Conservation (phyloP, 2,113 vertebrate species). For the Cairina moschata region DNA sequence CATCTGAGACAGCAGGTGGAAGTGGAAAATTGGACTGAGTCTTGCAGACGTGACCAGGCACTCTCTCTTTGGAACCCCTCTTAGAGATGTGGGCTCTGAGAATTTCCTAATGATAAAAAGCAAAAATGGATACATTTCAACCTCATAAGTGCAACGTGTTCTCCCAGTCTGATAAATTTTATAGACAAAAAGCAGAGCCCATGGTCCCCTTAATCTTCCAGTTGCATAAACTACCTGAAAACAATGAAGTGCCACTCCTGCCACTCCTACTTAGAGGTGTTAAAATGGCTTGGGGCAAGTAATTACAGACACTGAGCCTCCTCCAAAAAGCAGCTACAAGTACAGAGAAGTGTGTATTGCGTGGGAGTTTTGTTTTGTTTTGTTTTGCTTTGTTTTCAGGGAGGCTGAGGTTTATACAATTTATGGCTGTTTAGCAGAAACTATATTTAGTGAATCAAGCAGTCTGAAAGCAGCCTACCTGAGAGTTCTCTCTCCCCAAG, state of each 20-base stretch:
- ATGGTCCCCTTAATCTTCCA: not conserved
- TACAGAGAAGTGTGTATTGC: not conserved
- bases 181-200: not conserved
- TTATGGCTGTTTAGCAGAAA: not conserved
- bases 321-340: not conserved
- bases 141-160: accelerated
- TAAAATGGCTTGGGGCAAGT: not conserved
- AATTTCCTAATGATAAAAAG: not conserved
- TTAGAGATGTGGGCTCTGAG: not conserved
- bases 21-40: not conserved
- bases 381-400: not conserved
- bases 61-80: not conserved
- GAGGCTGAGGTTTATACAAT: not conserved
- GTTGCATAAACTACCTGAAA: accelerated
- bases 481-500: not conserved
- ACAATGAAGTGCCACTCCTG: not conserved
- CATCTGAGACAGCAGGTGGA: not conserved
- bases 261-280: not conserved
- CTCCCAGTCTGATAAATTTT: not conserved
- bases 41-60: not conserved
- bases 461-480: not conserved
- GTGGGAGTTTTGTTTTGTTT: not conserved
- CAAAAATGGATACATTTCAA: not conserved
- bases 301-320: not conserved
- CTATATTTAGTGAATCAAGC: not conserved